These are phyloP conservation scores for Nomada ruficornis DNA, from an alignment of 2,888 invertebrate genomes.

Conservation along the genomic window DNA sequence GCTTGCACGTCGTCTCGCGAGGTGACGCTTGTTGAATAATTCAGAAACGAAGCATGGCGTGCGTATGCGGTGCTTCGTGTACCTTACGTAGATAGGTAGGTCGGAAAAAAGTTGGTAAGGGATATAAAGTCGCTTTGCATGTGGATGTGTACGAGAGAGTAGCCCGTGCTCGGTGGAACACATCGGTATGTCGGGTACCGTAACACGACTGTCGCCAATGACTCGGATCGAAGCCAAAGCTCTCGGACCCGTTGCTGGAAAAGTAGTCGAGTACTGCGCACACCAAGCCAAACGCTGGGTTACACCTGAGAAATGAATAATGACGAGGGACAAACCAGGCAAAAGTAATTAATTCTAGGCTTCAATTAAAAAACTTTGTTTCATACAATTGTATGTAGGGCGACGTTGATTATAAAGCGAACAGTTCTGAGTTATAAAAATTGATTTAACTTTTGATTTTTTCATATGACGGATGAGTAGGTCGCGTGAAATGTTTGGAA, in stretches of 20 bases:
- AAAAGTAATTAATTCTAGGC: too few relatives aligned
- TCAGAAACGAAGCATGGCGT: slow-evolving; percentile 73
- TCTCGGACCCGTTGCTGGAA: slow-evolving; percentile 32
- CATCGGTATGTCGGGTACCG: slow-evolving; percentile 69
- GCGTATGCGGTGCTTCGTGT: slow-evolving; percentile 34
- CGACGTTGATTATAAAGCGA: too few relatives aligned
- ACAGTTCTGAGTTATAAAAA: too few relatives aligned
- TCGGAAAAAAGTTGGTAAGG: slow-evolving; percentile 51
- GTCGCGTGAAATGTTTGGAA: background rate
- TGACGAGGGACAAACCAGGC: background rate
- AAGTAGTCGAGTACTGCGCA: slow-evolving; percentile 22
- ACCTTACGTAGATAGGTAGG: slow-evolving; percentile 50
- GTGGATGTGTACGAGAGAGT: slow-evolving; percentile 32
- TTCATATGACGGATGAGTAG: too few relatives aligned
- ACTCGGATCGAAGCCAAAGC: slow-evolving; percentile 54
- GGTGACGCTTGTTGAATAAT: slow-evolving; percentile 79
- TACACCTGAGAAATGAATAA: background rate
- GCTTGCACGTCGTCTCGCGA: slow-evolving; percentile 75
- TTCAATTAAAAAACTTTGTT: too few relatives aligned
- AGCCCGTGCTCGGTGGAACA: slow-evolving; percentile 35
- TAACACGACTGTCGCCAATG: slow-evolving; percentile 64
- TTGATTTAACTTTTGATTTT: too few relatives aligned
- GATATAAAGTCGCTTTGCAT: slow-evolving; percentile 48
- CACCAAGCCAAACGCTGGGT: background rate
- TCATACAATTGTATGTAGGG: too few relatives aligned